Base-by-base conservation (phyloP, 2,113 vertebrate species). In the Leiothrix lutea region DNA sequence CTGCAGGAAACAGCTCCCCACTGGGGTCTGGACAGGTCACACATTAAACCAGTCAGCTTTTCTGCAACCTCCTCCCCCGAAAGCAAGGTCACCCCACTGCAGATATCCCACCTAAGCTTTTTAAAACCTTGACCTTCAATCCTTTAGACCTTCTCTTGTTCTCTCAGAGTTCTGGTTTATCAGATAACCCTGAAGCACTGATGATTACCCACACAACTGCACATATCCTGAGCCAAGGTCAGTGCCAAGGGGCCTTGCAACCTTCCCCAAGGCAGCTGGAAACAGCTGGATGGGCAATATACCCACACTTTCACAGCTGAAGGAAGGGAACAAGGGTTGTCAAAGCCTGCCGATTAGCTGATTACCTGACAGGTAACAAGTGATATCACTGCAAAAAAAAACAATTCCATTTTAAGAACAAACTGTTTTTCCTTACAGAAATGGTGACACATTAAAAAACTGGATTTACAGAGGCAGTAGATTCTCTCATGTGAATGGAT, bases 311-410 rank as follows among this genome's bases (percentile, higher is more conserved):
- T 21, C 82, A 58, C 64, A 77, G 69, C 29, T 51, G 54, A 69
- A 56, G 40, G 50, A 69, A 81, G n/a, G 7, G 33, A 69, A 56
- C 18, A 9, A 31, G 8, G 10, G 51, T 17, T 51, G 45, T 3
- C 29, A 6, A 42, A 81, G 57, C 19, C 57, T 58, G 24, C 35
- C 60, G 47, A 65, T 33, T 64, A 60, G 21, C 24, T 69, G 56
- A 13, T 11, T 11, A 38, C 5, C 57, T 80, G 31, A 28, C 11
- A 48, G 14, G 25, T 62, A 77, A 64, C 14, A 64, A 67, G 12
- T n/a, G 8, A 53, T 9, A 40, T 15, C 2, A 54, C 14, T n/a
- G 6, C 0, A 19, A 33, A 9, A 16, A 20, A 10, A 8, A 35
- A 18, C 8, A n/a, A 42, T 31, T 78, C 31, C 14, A n/a, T 50